Evolutionary conservation across 2,113 vertebrate genomes (phyloP).

Genomic region (Naja naja): DNA sequence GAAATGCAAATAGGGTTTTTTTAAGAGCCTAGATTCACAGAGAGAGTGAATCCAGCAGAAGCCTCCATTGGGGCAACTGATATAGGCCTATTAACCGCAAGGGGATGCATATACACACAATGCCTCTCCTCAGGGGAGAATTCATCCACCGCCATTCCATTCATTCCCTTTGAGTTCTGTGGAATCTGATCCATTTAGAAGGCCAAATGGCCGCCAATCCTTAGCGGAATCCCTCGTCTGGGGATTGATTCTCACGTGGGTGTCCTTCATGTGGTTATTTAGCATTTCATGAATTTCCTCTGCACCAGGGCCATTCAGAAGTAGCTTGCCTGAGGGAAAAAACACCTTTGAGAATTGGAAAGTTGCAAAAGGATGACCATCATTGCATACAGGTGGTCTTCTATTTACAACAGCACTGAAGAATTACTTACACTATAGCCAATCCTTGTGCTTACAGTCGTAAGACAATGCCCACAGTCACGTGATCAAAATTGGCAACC

Average conservation of each 20-base stretch:
- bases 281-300: neutral
- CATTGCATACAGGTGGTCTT: neutral
- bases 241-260: neutral
- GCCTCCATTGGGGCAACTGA: neutral
- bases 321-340: neutral
- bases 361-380: neutral
- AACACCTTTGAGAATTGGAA: neutral
- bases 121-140: neutral
- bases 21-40: neutral
- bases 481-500: neutral
- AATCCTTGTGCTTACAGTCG: neutral
- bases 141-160: neutral
- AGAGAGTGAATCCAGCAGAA: neutral
- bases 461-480: neutral
- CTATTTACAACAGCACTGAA: neutral
- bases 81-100: neutral
- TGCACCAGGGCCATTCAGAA: neutral
- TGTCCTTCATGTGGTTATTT: neutral
- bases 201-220: neutral
- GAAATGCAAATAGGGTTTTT: neutral
- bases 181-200: neutral
- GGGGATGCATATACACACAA: neutral
- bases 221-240: neutral
- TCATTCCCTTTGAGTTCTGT: neutral
- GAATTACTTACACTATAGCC: neutral